Evolutionary conservation across 2,888 invertebrate species (phyloP).

Genomic region (Pseudoips prasinana): DNA sequence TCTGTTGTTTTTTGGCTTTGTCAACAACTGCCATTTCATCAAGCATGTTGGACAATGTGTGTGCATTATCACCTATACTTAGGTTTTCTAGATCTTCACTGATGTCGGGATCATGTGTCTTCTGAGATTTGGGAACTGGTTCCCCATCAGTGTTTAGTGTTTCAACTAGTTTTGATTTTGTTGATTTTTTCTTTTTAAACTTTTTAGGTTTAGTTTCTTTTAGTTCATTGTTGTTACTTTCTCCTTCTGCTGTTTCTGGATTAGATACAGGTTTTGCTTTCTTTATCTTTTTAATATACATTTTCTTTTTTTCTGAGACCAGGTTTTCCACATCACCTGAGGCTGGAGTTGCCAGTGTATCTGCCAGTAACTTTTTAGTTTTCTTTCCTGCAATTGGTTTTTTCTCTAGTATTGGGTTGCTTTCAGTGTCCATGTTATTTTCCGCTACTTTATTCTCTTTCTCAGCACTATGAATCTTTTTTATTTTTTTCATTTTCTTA

Average conservation of each 20-base stretch:
- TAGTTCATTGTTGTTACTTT: slow-evolving; percentile 26
- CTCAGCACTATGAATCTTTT: slow-evolving; percentile 31
- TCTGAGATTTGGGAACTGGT: slow-evolving; percentile 44
- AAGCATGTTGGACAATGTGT: slow-evolving; percentile 57
- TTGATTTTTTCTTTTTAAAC: slow-evolving; percentile 52
- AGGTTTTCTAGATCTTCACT: slow-evolving; percentile 59
- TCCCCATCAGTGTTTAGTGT: slow-evolving; percentile 39
- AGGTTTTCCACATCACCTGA: slow-evolving; percentile 11
- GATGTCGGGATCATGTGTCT: slow-evolving; percentile 51
- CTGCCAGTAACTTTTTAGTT: slow-evolving; percentile 18
- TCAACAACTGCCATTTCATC: slow-evolving; percentile 70
- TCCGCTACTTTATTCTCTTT: slow-evolving; percentile 38
- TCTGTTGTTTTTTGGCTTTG: slow-evolving; percentile 54
- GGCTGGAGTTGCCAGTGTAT: slow-evolving; percentile 9
- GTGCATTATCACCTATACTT: slow-evolving; percentile 65
- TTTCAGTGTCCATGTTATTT: slow-evolving; percentile 21
- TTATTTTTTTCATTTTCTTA: slow-evolving; percentile 18
- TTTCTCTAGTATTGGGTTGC: slow-evolving; percentile 16
- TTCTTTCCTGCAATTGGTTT: slow-evolving; percentile 22
- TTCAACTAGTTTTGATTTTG: slow-evolving; percentile 21
- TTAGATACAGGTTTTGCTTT: slow-evolving; percentile 25
- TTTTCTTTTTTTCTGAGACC: slow-evolving; percentile 31
- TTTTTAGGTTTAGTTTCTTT: slow-evolving; percentile 34
- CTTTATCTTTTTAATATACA: slow-evolving; percentile 37
- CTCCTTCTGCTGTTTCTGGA: slow-evolving; percentile 24